phyloP scores from a whole-genome alignment of 1,140 invertebrate species.

The Heterodera carotae region DNA sequence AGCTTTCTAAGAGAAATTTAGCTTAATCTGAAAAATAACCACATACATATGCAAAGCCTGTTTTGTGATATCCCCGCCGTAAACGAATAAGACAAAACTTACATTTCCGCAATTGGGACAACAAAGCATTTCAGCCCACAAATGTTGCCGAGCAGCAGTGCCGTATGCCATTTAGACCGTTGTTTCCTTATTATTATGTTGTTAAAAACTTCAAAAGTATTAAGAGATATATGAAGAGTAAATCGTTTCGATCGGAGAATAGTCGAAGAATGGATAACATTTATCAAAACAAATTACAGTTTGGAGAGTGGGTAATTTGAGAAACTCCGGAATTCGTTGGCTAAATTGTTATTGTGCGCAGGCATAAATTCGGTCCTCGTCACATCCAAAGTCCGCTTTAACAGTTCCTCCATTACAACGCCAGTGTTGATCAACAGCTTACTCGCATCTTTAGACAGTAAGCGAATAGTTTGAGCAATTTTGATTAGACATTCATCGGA shows the following conservation, averaged over 20 bases:
- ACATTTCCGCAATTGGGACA: constrained; percentile 53
- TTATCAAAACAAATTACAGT: background rate
- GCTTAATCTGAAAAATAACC: too few species aligned
- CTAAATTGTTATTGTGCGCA: constrained; percentile 82
- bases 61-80: too few species aligned
- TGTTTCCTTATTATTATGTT: background rate
- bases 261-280: too few species aligned
- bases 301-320: constrained; percentile 72
- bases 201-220: too few species aligned
- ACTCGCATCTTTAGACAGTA: constrained; percentile 72
- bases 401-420: constrained; percentile 75
- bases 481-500: constrained; percentile 88
- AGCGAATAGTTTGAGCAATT: constrained; percentile 77
- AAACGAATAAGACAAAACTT: too few species aligned
- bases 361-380: constrained; percentile 76
- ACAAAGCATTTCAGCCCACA: constrained; percentile 59
- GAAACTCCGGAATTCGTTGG: constrained; percentile 87
- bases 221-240: too few species aligned
- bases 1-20: too few species aligned
- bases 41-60: too few species aligned
- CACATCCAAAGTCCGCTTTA: constrained; percentile 68
- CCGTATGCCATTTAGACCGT: background rate
- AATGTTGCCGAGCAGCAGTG: background rate
- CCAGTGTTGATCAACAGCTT: constrained; percentile 87
- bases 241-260: too few species aligned